Percentiles rank a stretch among this genome's conserved stretches.
phyloP scores from a whole-genome alignment of 2,113 vertebrate species.

The Muntiacus reevesi region DNA sequence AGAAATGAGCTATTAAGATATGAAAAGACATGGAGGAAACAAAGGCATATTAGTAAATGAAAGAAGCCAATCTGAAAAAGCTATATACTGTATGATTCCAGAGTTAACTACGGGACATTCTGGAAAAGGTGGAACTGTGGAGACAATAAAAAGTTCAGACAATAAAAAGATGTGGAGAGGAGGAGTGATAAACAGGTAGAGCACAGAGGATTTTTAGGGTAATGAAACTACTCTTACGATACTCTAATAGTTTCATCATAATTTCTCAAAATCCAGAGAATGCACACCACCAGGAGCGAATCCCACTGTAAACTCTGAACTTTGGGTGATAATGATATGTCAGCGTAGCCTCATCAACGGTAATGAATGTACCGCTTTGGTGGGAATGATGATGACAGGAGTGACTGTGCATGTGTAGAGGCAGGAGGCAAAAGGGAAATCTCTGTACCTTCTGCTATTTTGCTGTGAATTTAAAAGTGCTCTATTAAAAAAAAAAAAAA shows the following conservation, averaged over 20 bases:
- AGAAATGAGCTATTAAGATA: not conserved
- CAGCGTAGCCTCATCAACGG: rapidly evolving
- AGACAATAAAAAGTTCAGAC: not conserved
- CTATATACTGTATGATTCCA: not conserved
- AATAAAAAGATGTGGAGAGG: not conserved
- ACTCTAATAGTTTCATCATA: no score
- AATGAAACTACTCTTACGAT: not conserved
- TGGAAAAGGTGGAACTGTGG: not conserved
- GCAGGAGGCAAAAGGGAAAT: not conserved
- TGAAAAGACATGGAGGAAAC: not conserved
- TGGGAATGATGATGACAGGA: not conserved
- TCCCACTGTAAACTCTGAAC: no score
- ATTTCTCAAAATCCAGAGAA: not conserved
- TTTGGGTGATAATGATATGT: not conserved
- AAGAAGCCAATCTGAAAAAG: not conserved
- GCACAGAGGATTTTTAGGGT: not conserved
- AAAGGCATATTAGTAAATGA: not conserved
- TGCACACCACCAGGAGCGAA: not conserved
- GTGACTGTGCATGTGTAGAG: not conserved
- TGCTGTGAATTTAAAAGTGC: not conserved
- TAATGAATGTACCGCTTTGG: not conserved
- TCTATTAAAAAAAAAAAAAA: not conserved
- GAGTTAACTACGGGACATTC: not conserved
- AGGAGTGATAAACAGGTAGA: not conserved
- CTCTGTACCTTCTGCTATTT: not conserved